Evolutionary conservation across 2,113 vertebrate species (phyloP).

Genomic region (Leucosticte australis): DNA sequence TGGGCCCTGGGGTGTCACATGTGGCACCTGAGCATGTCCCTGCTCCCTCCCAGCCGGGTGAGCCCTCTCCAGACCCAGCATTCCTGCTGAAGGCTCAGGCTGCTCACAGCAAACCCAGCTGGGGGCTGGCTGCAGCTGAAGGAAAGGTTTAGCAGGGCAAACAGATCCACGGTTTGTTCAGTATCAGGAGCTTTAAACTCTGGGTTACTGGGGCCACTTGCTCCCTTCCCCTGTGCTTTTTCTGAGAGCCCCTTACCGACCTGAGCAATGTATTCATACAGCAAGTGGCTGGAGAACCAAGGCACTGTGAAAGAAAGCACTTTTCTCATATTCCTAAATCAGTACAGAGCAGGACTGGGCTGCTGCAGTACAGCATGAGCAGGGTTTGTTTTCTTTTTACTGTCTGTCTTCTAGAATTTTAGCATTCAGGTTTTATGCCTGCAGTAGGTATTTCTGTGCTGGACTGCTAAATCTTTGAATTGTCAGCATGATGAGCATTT

Average conservation of each 20-base stretch:
- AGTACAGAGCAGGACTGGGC: neutral
- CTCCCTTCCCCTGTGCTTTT: neutral
- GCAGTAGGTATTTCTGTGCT: neutral
- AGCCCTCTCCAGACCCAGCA: neutral
- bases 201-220: fast-evolving
- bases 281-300: neutral
- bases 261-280: neutral
- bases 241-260: neutral
- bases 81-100: neutral
- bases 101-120: neutral
- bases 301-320: neutral
- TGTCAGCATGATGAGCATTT: neutral
- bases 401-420: neutral
- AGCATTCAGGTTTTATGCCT: neutral
- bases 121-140: neutral
- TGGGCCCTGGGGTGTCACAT: fast-evolving
- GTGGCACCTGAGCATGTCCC: neutral
- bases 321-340: neutral
- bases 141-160: neutral
- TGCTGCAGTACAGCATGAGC: neutral
- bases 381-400: neutral
- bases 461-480: neutral
- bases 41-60: fast-evolving
- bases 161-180: neutral
- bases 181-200: neutral